A percentile compares a stretch with the other conserved stretches of the same genome.
phyloP scores from a whole-genome alignment of 2,888 invertebrate genomes.

The Erebia palarica region DNA sequence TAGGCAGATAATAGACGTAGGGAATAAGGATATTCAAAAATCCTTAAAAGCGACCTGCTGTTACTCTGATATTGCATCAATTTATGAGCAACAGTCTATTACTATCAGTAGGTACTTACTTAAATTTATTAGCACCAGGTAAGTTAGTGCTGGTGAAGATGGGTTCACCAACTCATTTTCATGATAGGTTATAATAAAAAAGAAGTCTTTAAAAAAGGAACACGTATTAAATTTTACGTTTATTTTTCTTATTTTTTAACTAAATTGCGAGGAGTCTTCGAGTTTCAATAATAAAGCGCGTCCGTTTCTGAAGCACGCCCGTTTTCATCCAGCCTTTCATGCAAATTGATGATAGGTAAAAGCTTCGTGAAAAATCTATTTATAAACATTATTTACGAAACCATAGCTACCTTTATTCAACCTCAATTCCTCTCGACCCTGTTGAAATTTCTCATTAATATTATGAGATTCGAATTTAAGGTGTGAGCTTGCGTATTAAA shows the following conservation, averaged over 20 bases:
- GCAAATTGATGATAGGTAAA: constrained; percentile 27
- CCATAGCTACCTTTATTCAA: constrained; percentile 25
- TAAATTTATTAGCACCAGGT: too few species aligned
- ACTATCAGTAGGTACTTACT: too few species aligned
- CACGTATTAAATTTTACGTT: neutral
- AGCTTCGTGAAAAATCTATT: constrained; percentile 27
- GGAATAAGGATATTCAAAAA: too few species aligned
- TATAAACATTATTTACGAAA: constrained; percentile 20
- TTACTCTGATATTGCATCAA: too few species aligned
- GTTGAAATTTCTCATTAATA: constrained; percentile 4
- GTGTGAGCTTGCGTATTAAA: neutral
- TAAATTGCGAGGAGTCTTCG: constrained; percentile 11
- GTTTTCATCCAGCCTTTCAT: constrained; percentile 30
- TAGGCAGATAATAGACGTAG: too few species aligned
- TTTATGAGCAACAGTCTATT: too few species aligned
- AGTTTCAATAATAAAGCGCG: constrained; percentile 24
- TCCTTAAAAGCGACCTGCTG: too few species aligned
- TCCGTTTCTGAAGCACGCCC: constrained; percentile 30
- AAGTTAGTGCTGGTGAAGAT: too few species aligned
- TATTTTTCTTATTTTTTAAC: neutral
- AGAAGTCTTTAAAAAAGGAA: neutral
- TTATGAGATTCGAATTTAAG: neutral
- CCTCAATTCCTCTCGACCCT: neutral
- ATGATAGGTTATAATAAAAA: neutral
- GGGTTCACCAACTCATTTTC: neutral